Conservation (phyloP, 2,888 invertebrate genomes). For the Dromius quadrimaculatus region DNA sequence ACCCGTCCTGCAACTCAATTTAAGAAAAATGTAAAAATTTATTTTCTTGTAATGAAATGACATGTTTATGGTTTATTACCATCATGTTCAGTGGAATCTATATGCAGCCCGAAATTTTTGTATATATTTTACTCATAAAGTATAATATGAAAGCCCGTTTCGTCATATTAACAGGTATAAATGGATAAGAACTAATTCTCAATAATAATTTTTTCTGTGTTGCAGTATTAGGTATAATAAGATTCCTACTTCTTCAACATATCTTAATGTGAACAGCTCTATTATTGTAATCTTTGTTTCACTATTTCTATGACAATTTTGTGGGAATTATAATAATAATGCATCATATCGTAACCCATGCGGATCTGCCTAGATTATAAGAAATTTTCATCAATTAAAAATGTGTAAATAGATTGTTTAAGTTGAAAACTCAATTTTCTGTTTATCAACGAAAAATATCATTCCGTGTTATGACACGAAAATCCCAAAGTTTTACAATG, state of each 20-base stretch:
- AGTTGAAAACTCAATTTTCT: constrained; percentile 36
- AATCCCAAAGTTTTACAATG: constrained; percentile 50
- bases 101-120: background rate
- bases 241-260: constrained; percentile 31
- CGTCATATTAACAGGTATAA: constrained; percentile 1
- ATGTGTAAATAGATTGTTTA: constrained; percentile 37
- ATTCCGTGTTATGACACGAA: constrained; percentile 44
- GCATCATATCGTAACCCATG: constrained; percentile 19
- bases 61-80: constrained; percentile 17
- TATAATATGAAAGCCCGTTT: background rate
- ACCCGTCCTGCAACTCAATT: constrained; percentile 30
- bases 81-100: constrained; percentile 4
- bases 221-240: background rate
- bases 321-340: constrained; percentile 27
- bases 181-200: constrained; percentile 15
- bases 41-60: constrained; percentile 22
- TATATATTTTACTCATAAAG: constrained; percentile 17
- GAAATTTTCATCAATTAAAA: constrained; percentile 18
- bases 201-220: constrained; percentile 18
- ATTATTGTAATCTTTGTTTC: constrained; percentile 8
- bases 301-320: constrained; percentile 7
- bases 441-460: constrained; percentile 32
- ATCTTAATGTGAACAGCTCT: constrained; percentile 13
- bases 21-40: constrained; percentile 6
- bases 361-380: constrained; percentile 18